Evolutionary conservation across 1,140 invertebrate genomes (phyloP), one percentile per base, ranked within the genome.

Genomic region (Diabrotica virgifera): DNA sequence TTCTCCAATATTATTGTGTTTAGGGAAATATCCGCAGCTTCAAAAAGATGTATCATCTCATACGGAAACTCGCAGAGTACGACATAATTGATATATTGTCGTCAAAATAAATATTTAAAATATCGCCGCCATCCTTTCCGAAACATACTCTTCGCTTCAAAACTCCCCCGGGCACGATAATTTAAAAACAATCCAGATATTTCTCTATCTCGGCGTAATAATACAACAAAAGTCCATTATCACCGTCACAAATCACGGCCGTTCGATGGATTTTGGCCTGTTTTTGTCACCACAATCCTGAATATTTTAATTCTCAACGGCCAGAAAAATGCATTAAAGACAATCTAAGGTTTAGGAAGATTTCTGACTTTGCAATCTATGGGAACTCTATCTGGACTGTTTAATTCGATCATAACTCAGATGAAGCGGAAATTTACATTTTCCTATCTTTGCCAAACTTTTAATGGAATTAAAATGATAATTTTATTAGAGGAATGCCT

Each of bases 221-320:
- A 67, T 67, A 67, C 65, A 67, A 59, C 65, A 57, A 63, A 67
- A 67, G 53, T 67, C 65, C 65, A 67, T 67, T 63, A 67, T 63
- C 56, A 62, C 40, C 52, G 36, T 55, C 56, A 60, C 62, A 64
- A 68, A 68, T 68, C 62, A 68, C 62, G 60, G 52, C 56, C 66
- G 56, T 52, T 59, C 50, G 59, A 36, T 37, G 24, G 24, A 51
- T 51, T 52, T 52, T 12, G 6, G 59, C 11, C 38, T 13, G 7
- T 50, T 52, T 9, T 38, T 10, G 36, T 9, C 61, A 55, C 52
- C 52, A 63, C 37, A 37, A 46, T 52, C 59, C 46, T 46, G 53
- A 63, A 64, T 68, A 68, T 68, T 68, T 57, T 64, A 65, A 64
- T 68, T 61, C 63, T 36, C 6, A 53, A 52, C 52, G 38, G 14